Evolutionary conservation across 2,797 vertebrate species (phyloP).

Genomic region (Knipowitschia caucasica): DNA sequence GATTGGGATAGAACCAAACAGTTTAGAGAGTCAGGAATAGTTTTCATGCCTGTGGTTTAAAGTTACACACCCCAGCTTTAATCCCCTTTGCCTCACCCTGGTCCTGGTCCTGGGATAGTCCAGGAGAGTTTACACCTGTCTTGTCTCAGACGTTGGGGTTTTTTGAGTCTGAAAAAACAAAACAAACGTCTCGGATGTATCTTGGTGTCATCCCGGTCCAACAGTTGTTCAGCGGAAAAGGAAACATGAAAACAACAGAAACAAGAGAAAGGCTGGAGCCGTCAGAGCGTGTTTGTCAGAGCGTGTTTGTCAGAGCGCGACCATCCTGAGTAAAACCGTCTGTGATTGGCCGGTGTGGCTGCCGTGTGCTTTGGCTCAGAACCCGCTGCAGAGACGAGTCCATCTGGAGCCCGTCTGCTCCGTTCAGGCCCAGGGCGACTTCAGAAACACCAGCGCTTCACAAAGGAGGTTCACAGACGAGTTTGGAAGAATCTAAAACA

Average conservation of each 20-base stretch:
- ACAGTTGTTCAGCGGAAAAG: slow-evolving; percentile 23
- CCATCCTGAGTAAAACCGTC: slow-evolving; percentile 59
- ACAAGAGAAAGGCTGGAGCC: slow-evolving; percentile 15
- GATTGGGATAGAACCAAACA: too few relatives aligned
- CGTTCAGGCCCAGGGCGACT: slow-evolving; percentile 78
- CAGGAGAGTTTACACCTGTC: too few relatives aligned
- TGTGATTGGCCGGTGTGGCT: slow-evolving; percentile 66
- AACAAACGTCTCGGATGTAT: neutral
- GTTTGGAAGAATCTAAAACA: too few relatives aligned
- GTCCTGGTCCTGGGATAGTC: too few relatives aligned
- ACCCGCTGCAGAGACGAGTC: slow-evolving; percentile 63
- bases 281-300: slow-evolving; percentile 57
- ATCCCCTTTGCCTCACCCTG: too few relatives aligned
- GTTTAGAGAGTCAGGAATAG: too few relatives aligned
- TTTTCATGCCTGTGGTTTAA: too few relatives aligned
- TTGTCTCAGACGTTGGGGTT: too few relatives aligned
- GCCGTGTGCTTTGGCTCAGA: slow-evolving; percentile 58
- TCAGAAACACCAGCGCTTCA: slow-evolving; percentile 79
- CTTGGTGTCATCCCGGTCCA: slow-evolving; percentile 30
- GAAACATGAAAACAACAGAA: slow-evolving; percentile 29
- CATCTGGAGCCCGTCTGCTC: slow-evolving; percentile 87
- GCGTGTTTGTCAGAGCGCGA: slow-evolving; percentile 48
- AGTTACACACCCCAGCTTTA: too few relatives aligned
- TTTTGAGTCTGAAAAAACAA: too few relatives aligned
- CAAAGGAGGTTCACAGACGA: too few relatives aligned